Conservation (phyloP, 2,888 invertebrate genomes). For the Aleiodes testaceus region DNA sequence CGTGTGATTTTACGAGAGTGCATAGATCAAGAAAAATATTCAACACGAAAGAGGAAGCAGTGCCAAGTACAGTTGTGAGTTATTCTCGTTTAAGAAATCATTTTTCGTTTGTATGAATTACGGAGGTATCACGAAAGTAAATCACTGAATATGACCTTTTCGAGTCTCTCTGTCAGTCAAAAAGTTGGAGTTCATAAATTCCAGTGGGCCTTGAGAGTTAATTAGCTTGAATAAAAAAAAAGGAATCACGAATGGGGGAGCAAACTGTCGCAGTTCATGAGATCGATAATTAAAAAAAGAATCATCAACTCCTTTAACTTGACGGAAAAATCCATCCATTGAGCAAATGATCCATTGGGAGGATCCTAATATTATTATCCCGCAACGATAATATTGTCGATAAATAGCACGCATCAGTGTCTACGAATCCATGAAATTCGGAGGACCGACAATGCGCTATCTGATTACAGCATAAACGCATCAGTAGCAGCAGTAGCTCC, state of each 20-base stretch:
- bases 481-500: background rate
- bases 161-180: constrained; percentile 12
- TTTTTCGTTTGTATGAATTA: no score
- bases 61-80: constrained; percentile 25
- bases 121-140: background rate
- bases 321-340: no score
- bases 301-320: no score
- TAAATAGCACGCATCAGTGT: background rate
- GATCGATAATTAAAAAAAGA: no score
- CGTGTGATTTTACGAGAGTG: background rate
- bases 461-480: constrained; percentile 25
- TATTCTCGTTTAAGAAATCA: background rate
- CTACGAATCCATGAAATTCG: background rate
- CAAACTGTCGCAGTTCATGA: no score
- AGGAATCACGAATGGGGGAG: background rate
- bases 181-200: constrained; percentile 14
- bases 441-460: background rate
- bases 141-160: constrained; percentile 13
- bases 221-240: background rate
- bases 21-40: background rate
- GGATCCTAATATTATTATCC: background rate
- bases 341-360: no score
- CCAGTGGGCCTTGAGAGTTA: background rate
- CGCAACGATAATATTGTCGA: background rate
- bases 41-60: constrained; percentile 4